Conservation (phyloP, 2,888 invertebrate genomes). For the Aphrophora alni region DNA sequence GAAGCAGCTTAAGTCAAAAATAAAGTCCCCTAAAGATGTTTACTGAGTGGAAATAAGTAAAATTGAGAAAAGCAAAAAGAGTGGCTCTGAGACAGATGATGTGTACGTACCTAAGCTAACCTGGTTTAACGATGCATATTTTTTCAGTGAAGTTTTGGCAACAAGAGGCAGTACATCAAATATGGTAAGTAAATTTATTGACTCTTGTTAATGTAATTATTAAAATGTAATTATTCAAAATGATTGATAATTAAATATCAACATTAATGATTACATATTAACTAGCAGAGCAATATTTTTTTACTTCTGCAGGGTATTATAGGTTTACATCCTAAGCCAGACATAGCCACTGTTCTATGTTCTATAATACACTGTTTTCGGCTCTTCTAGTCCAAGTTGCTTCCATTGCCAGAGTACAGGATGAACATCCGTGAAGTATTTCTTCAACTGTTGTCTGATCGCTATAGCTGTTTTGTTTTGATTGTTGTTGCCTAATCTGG, state of each 20-base stretch:
- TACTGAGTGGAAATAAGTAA: background rate
- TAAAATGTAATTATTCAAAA: no score
- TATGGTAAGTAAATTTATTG: background rate
- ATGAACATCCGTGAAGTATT: conserved; percentile 6
- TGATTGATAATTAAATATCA: no score
- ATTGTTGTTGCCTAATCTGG: conserved; percentile 28
- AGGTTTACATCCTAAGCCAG: no score
- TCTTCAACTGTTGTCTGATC: background rate
- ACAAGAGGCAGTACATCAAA: background rate
- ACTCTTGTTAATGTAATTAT: no score
- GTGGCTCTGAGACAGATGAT: background rate
- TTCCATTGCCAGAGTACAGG: background rate
- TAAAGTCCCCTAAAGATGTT: background rate
- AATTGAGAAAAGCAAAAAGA: conserved; percentile 18
- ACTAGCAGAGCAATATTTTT: no score
- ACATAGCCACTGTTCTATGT: background rate
- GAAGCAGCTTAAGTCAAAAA: no score
- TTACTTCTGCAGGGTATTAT: no score
- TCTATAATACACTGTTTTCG: background rate
- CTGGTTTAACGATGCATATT: conserved; percentile 15
- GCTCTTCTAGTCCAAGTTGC: background rate
- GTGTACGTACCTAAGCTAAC: background rate
- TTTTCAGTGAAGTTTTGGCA: conserved; percentile 1
- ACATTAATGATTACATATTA: no score
- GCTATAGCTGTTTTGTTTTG: conserved; percentile 12